A percentile compares a stretch with the other conserved stretches of the same genome.
phyloP scores from a whole-genome alignment of 1,140 invertebrate genomes.

The Cherax destructor region DNA sequence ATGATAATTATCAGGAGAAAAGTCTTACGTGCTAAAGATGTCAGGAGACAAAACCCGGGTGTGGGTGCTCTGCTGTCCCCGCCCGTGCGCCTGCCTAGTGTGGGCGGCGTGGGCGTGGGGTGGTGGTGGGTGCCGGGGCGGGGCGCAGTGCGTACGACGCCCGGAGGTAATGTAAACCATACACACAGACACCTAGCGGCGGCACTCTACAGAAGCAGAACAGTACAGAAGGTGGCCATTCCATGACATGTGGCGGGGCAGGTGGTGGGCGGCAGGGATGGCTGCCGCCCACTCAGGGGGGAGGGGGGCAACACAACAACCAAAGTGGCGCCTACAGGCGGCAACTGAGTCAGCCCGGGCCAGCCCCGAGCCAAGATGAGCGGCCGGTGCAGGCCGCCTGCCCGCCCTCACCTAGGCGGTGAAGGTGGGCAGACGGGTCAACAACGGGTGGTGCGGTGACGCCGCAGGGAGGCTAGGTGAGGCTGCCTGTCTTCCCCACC shows the following conservation, averaged over 20 bases:
- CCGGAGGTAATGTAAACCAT: slow-evolving; percentile 63
- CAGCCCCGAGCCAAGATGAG: slow-evolving; percentile 18
- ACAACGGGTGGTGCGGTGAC: slow-evolving; percentile 7
- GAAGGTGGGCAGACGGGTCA: slow-evolving; percentile 2
- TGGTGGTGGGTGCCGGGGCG: slow-evolving; percentile 36
- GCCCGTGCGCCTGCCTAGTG: slow-evolving; percentile 6
- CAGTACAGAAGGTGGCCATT: slow-evolving; percentile 63
- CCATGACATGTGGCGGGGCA: slow-evolving; percentile 45
- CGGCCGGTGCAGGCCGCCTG: neutral
- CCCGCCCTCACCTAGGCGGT: neutral
- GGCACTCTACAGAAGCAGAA: slow-evolving; percentile 62
- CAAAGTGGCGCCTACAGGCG: slow-evolving; percentile 31
- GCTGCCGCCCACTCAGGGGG: slow-evolving; percentile 5
- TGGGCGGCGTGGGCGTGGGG: neutral
- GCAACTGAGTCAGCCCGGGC: slow-evolving; percentile 38
- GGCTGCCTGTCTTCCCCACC: slow-evolving; percentile 22
- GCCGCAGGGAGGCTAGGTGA: slow-evolving; percentile 28
- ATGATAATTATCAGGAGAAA: slow-evolving; percentile 71
- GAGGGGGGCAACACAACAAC: slow-evolving; percentile 61
- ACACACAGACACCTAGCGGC: slow-evolving; percentile 62
- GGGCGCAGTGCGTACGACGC: neutral
- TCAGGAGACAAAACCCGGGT: slow-evolving; percentile 69
- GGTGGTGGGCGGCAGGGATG: slow-evolving; percentile 8
- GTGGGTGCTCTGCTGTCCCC: slow-evolving; percentile 31
- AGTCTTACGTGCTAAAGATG: slow-evolving; percentile 72